A percentile compares a stretch with the other conserved stretches of the same genome.
Conservation (phyloP, 2,888 invertebrate species). For the Imbricaverruca yamaguchii region DNA sequence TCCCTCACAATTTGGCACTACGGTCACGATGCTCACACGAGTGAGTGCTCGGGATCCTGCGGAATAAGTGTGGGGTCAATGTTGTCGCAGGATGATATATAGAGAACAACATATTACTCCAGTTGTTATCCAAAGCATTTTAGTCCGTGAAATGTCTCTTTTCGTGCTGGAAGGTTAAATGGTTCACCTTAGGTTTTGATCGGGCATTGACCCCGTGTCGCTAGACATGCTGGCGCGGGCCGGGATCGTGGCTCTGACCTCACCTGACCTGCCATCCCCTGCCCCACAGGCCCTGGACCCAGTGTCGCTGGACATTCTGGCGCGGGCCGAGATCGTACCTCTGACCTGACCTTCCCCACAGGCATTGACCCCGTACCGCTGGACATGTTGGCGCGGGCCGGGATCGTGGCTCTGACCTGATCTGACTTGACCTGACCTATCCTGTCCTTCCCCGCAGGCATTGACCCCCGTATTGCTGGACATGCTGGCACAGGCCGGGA, state of each 20-base stretch:
- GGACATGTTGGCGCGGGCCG: conserved; percentile 91
- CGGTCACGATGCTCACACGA: no score
- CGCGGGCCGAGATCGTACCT: conserved; percentile 92
- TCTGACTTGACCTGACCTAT: background rate
- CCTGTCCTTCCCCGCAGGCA: conserved; percentile 46
- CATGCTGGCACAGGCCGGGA: conserved; percentile 90
- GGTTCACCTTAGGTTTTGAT: no score
- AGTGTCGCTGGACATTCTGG: conserved; percentile 86
- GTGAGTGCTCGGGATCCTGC: no score
- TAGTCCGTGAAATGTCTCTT: no score
- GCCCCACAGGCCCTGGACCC: conserved; percentile 79
- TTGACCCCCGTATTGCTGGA: conserved; percentile 97
- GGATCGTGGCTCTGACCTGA: conserved; percentile 70
- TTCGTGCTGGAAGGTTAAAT: no score
- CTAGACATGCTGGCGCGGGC: conserved; percentile 92
- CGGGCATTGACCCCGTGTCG: conserved; percentile 88
- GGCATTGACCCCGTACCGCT: conserved; percentile 93
- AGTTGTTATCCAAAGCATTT: no score
- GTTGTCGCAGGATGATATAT: no score
- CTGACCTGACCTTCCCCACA: conserved; percentile 42
- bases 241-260: conserved; percentile 82
- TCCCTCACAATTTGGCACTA: no score
- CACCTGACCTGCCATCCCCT: background rate
- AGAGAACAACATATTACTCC: no score
- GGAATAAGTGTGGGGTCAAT: no score